Percentiles rank a stretch among this genome's conserved stretches.
These are phyloP conservation scores for Zeuzera pyrina DNA, from an alignment of 2,888 invertebrate species.

Conservation along the genomic window DNA sequence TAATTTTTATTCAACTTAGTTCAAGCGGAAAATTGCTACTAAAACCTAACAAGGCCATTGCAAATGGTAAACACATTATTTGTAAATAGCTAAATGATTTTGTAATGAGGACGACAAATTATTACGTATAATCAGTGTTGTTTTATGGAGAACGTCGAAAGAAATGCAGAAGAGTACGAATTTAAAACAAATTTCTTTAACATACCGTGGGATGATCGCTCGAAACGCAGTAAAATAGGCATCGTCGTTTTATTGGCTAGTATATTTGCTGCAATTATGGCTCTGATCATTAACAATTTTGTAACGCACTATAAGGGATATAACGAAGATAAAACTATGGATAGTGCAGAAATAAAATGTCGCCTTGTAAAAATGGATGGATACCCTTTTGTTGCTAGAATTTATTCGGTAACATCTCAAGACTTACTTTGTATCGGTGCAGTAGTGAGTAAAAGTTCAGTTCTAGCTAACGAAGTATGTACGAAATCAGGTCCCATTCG, in stretches of 20 bases:
- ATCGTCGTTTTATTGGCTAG: slow-evolving; percentile 34
- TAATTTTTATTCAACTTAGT: no score
- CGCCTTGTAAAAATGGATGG: slow-evolving; percentile 39
- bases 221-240: slow-evolving; percentile 40
- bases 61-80: no score
- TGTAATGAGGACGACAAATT: no score
- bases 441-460: slow-evolving; percentile 35
- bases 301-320: slow-evolving; percentile 37
- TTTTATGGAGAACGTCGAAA: no score
- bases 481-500: slow-evolving; percentile 42
- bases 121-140: no score
- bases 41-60: no score
- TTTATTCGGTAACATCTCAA: slow-evolving; percentile 38
- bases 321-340: slow-evolving; percentile 9
- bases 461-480: slow-evolving; percentile 45
- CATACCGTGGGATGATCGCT: slow-evolving; percentile 53
- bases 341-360: slow-evolving; percentile 31
- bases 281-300: slow-evolving; percentile 37
- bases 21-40: no score
- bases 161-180: slow-evolving; percentile 26
- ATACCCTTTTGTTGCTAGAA: slow-evolving; percentile 42
- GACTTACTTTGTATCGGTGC: slow-evolving; percentile 53
- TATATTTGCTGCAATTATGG: slow-evolving; percentile 39
- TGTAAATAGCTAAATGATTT: no score
- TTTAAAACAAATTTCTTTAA: slow-evolving; percentile 46